Conservation (phyloP, 2,113 vertebrate species). For the Malurus melanocephalus region DNA sequence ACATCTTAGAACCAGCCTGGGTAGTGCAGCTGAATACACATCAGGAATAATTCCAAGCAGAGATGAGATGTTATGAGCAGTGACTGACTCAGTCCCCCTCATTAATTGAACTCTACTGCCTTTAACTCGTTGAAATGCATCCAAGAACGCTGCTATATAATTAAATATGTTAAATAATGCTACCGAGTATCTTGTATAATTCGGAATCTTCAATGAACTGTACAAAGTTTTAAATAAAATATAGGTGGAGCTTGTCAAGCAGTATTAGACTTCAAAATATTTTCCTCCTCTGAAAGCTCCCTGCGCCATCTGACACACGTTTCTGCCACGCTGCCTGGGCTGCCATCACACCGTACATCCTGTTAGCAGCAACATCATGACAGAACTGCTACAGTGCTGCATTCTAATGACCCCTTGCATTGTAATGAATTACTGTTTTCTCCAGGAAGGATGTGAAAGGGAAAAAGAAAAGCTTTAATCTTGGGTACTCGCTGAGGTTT, state of each 20-base stretch:
- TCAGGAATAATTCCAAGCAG: neutral
- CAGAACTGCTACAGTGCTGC: neutral
- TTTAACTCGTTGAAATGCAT: neutral
- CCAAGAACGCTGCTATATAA: neutral
- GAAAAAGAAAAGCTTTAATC: neutral
- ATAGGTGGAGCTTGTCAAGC: constrained; percentile 20
- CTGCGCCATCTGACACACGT: neutral
- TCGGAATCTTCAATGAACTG: constrained; percentile 12
- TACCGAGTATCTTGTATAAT: neutral
- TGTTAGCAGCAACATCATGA: constrained; percentile 12
- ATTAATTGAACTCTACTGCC: neutral
- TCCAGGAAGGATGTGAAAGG: neutral
- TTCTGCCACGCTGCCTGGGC: neutral
- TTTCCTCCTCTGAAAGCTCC: constrained; percentile 5
- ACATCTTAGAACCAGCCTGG: neutral
- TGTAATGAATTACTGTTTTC: neutral
- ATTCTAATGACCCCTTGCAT: constrained; percentile 3
- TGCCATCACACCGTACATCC: neutral
- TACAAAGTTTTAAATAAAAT: constrained; percentile 30
- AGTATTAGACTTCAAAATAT: constrained; percentile 12
- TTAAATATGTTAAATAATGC: constrained; percentile 40
- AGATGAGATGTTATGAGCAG: neutral
- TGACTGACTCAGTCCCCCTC: neutral
- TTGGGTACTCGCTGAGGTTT: neutral
- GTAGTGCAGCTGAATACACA: neutral